Evolutionary conservation across 2,113 vertebrate species (phyloP), one percentile per base, ranked within the genome.

Genomic region (Hyperoodon ampullatus): DNA sequence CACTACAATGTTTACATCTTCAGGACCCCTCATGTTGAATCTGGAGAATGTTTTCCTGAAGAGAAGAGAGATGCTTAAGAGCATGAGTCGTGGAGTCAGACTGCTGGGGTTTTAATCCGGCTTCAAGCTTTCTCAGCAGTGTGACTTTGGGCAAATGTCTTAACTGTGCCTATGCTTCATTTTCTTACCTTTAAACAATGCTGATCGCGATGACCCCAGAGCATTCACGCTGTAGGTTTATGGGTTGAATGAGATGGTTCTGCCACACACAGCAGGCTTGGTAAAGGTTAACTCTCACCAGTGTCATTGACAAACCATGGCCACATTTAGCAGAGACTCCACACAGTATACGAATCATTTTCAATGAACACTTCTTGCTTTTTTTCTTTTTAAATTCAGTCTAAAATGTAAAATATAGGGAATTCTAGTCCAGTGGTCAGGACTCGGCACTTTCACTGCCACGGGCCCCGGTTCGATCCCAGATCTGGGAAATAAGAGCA

Each of bases 131-230:
- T 13, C 8, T 23, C 3, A 8, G 50, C 58, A 3, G 18, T 6
- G 39, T 5, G 35, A 13, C n/a, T 33, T 50, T n/a, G 26, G 60
- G 30, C 50, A 19, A 19, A 8, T 1, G 19, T 47, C 35, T 65
- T 1, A 15, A 15, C 71, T 33, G 33, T 16, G 1, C 19, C 66
- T 2, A 0, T 0, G 14, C 9, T 55, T 58, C 47, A 3, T n/a
- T 70, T 65, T 55, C 26, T 55, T 12, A 18, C 15, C 9, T 35
- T 2, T 44, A 61, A 72, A 8, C 6, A 14, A 4, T 0, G 19
- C 77, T 10, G 16, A 3, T 7, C 0, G 13, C 0, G 61, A 9
- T 10, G 53, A n/a, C 10, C 28, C 4, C 14, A 0, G 2, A 3
- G 16, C 8, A 8, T 23, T 23, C 13, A 3, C 13, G 39, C 35